Percentiles rank a stretch among this genome's conserved stretches.
phyloP scores from a whole-genome alignment of 1,140 invertebrate genomes.

The Mercenaria mercenaria region DNA sequence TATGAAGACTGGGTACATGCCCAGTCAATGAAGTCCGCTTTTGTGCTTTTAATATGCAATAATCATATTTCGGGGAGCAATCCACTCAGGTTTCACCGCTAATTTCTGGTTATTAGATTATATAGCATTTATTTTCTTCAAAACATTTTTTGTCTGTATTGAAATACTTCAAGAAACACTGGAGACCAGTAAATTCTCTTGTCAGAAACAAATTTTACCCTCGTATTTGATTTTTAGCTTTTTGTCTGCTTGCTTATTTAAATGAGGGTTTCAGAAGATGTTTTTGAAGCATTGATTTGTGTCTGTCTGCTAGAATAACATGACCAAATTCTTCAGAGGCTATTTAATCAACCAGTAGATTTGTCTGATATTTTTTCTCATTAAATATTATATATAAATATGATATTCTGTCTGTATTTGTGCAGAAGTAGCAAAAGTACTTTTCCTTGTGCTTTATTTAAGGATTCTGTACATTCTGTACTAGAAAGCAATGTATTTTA shows the following conservation, averaged over 20 bases:
- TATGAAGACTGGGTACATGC: too few species aligned
- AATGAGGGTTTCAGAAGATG: neutral
- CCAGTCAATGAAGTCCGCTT: too few species aligned
- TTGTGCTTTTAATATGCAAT: too few species aligned
- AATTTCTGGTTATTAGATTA: neutral
- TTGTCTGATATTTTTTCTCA: neutral
- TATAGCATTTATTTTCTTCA: neutral
- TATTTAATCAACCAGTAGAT: neutral
- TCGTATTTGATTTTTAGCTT: neutral
- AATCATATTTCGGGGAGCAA: too few species aligned
- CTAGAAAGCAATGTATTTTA: too few species aligned
- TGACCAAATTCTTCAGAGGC: neutral
- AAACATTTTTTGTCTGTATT: neutral
- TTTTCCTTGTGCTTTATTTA: too few species aligned
- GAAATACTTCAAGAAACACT: neutral
- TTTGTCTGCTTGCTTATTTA: neutral
- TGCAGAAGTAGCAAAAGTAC: too few species aligned
- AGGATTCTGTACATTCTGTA: too few species aligned
- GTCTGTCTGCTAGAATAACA: conserved; percentile 1
- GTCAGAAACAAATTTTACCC: conserved; percentile 2
- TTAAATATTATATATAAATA: neutral
- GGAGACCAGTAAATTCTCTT: neutral
- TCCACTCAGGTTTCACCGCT: too few species aligned
- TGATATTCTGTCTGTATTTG: too few species aligned
- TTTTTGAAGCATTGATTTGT: neutral